Evolutionary conservation across 1,140 invertebrate genomes (phyloP).

Genomic region (Tetragonula clypearis): DNA sequence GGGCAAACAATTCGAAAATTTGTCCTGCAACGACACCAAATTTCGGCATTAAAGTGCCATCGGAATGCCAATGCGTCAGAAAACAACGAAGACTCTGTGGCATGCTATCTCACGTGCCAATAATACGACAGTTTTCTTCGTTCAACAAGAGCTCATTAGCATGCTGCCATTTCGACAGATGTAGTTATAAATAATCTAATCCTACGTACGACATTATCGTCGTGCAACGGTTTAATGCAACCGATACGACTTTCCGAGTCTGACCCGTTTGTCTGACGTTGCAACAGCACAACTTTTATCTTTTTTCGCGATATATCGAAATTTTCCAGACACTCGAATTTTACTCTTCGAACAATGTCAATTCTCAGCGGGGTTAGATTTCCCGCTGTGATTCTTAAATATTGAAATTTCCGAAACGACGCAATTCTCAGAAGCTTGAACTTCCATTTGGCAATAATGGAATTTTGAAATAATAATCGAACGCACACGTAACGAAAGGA

Average conservation of each 20-base stretch:
- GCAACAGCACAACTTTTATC: background rate
- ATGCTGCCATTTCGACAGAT: background rate
- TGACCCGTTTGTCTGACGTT: background rate
- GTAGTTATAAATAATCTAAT: slow-evolving; percentile 20
- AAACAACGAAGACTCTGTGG: background rate
- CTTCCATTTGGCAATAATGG: no score
- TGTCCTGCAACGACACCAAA: no score
- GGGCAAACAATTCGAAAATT: no score
- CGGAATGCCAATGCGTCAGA: background rate
- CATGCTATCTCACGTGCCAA: background rate
- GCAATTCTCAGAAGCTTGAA: no score
- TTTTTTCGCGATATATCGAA: no score
- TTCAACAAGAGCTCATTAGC: slow-evolving; percentile 25
- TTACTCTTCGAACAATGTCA: background rate
- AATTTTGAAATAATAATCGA: no score
- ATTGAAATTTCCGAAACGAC: background rate
- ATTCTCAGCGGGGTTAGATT: no score
- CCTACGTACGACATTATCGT: background rate
- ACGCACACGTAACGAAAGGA: no score
- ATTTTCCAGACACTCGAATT: background rate
- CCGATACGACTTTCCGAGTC: background rate
- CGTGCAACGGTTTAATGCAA: background rate
- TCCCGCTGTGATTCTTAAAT: background rate
- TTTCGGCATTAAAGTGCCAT: background rate
- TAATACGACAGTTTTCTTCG: background rate